Evolutionary conservation across 2,113 vertebrate genomes (phyloP), one percentile per base, ranked within the genome.

Genomic region (Triplophysa siluroides): DNA sequence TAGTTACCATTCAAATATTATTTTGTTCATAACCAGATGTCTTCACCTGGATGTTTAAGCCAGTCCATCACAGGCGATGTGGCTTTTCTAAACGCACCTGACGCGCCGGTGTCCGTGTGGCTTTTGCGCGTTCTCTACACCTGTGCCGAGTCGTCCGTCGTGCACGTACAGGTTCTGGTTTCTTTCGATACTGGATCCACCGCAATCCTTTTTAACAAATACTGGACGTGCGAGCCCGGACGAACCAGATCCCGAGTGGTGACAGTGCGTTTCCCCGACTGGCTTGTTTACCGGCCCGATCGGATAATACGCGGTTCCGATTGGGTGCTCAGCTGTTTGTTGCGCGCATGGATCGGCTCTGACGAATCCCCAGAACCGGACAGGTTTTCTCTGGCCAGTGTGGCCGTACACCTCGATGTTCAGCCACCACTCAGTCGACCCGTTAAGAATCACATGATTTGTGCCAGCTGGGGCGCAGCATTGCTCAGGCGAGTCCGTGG

Each of bases 231-330:
- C 45, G 24, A 78, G 12, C 91, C 93, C 0, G 82, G 86, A 11
- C 65, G 76, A 1, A 52, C 50, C 1, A 75, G 79, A 71, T 84
- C 85, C 29, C 85, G 70, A 43, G 80, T 78, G 2, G 18, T 92
- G 26, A n/a, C 12, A 9, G 71, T 94, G 68, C 85, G 78, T 19
- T 83, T 94, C 21, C 93, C 94, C 0, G 93, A 94, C 60, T 92
- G 92, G 92, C 70, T 94, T 87, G 89, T 94, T 63, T 94, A 92
- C 83, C 91, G 80, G 71, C 79, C 90, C 7, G 93, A 94, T 73
- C 91, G 89, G 86, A 86, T 82, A 29, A 72, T 93, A 11, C 76
- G 82, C 3, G 54, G 81, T 10, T 81, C 92, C 23, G 86, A 83
- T 21, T 86, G 82, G 87, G 82, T 92, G 71, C 85, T 88, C 29